These are phyloP conservation scores for Pterobdella sp. DNA, from an alignment of 2,888 invertebrate genomes.

Conservation along the genomic window DNA sequence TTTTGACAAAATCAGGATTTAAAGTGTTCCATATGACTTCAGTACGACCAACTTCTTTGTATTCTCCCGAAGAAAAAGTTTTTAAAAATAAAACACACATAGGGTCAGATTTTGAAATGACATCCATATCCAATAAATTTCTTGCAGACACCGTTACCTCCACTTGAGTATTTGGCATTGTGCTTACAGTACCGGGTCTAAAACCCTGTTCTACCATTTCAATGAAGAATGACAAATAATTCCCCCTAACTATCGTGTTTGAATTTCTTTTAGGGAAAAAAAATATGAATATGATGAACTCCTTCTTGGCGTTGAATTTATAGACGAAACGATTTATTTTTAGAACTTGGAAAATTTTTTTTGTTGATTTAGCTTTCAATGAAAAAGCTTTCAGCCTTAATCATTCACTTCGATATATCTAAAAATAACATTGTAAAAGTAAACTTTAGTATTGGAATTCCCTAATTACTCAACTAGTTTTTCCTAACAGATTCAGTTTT, in stretches of 20 bases:
- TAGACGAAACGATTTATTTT: neutral
- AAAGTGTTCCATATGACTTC: slow-evolving; percentile 56
- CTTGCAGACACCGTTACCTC: slow-evolving; percentile 47
- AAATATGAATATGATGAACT: too few species aligned
- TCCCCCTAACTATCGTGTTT: too few species aligned
- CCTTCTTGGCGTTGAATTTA: neutral
- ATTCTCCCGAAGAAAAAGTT: slow-evolving; percentile 38
- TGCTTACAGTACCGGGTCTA: slow-evolving; percentile 42
- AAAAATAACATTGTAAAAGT: too few species aligned
- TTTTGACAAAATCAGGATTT: slow-evolving; percentile 57
- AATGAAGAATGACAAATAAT: neutral
- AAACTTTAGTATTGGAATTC: too few species aligned
- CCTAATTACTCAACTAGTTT: too few species aligned
- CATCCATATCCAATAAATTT: slow-evolving; percentile 48
- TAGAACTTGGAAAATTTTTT: too few species aligned
- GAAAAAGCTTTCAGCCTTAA: too few species aligned
- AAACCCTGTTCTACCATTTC: slow-evolving; percentile 26
- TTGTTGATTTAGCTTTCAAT: too few species aligned
- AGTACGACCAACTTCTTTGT: slow-evolving; percentile 52
- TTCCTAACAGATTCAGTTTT: too few species aligned
- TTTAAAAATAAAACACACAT: slow-evolving; percentile 38
- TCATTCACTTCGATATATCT: too few species aligned
- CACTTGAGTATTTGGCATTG: slow-evolving; percentile 44
- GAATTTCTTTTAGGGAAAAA: too few species aligned
- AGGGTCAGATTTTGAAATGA: slow-evolving; percentile 51